These are phyloP conservation scores for Spheniscus mendiculus DNA, from an alignment of 2,113 vertebrate genomes.

Conservation along the genomic window DNA sequence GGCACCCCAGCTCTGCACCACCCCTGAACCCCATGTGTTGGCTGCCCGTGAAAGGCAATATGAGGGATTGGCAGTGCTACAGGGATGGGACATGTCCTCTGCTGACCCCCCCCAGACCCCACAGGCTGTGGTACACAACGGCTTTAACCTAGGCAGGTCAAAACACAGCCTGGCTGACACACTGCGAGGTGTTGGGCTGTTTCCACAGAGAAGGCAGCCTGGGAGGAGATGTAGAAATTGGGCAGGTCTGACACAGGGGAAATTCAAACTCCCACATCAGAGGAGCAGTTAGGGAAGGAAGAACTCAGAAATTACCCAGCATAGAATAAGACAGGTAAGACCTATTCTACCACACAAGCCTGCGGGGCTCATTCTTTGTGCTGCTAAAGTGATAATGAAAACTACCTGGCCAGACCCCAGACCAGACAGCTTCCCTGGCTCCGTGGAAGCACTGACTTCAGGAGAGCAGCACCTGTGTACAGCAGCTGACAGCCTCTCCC, in stretches of 20 bases:
- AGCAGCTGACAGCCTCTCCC: neutral
- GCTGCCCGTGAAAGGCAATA: neutral
- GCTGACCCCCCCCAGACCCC: neutral
- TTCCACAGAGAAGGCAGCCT: neutral
- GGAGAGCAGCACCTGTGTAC: neutral
- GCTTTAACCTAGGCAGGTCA: neutral
- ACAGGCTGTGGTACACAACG: too few species aligned
- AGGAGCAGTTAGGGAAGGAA: neutral
- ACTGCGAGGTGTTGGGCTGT: neutral
- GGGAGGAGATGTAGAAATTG: neutral
- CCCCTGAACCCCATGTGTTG: neutral
- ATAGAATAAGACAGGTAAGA: neutral
- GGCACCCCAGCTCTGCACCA: neutral
- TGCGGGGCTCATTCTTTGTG: neutral
- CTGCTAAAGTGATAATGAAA: neutral
- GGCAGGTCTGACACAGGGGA: neutral
- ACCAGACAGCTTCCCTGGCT: too few species aligned
- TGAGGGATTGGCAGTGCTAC: neutral
- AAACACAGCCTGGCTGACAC: neutral
- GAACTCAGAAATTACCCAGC: neutral
- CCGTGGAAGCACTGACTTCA: too few species aligned
- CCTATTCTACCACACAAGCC: neutral
- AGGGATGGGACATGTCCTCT: neutral
- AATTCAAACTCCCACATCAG: neutral
- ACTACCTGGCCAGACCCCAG: neutral